phyloP scores from a whole-genome alignment of 2,888 invertebrate genomes.

The Mythimna lalbum region DNA sequence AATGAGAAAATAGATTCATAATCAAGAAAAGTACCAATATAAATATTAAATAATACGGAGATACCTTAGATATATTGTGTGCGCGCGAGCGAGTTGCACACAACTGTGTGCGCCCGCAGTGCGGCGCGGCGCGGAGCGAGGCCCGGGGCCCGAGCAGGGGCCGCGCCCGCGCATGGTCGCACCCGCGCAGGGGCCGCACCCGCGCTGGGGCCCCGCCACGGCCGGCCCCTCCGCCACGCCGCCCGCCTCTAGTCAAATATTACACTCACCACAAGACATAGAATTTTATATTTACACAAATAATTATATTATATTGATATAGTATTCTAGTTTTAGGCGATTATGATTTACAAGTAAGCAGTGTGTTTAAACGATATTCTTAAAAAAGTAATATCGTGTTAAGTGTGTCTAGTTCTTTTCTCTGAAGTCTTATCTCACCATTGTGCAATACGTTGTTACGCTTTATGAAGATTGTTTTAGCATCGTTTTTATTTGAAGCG shows the following conservation, averaged over 20 bases:
- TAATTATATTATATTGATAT: constrained; percentile 90
- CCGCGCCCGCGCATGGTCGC: background rate
- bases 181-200: constrained; percentile 20
- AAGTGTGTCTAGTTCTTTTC: constrained; percentile 83
- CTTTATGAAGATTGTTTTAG: constrained; percentile 85
- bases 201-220: constrained; percentile 30
- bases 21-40: constrained; percentile 94
- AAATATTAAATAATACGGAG: constrained; percentile 89
- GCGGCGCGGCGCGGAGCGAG: constrained; percentile 40
- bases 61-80: constrained; percentile 79
- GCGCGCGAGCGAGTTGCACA: constrained; percentile 75
- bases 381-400: constrained; percentile 72
- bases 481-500: constrained; percentile 77
- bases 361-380: constrained; percentile 74
- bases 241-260: constrained; percentile 90
- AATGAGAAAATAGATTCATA: constrained; percentile 91
- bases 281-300: constrained; percentile 91
- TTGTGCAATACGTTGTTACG: constrained; percentile 89
- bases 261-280: constrained; percentile 89
- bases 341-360: constrained; percentile 87
- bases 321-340: constrained; percentile 90
- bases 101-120: constrained; percentile 53
- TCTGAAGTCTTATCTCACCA: constrained; percentile 72
- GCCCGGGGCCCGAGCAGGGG: constrained; percentile 21
- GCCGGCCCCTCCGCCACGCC: constrained; percentile 73